A percentile compares a stretch with the other conserved stretches of the same genome.
Conservation (phyloP, 2,113 vertebrate genomes). For the Hippocampus guttulatus region DNA sequence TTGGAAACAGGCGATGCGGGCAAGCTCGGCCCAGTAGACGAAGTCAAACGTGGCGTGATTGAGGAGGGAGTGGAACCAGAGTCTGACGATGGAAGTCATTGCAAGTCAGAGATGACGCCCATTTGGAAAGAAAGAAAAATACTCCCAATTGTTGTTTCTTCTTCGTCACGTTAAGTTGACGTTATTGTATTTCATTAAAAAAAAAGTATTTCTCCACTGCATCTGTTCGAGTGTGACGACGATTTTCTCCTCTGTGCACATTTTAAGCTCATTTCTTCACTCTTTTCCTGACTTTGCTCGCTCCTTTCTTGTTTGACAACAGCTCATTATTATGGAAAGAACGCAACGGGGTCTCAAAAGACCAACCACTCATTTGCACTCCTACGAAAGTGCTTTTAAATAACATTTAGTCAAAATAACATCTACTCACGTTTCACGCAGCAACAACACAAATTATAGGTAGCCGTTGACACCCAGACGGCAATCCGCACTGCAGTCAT, state of each 20-base stretch:
- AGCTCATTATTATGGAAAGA: slow-evolving; percentile 56
- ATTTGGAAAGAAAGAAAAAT: not conserved
- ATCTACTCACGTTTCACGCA: not conserved
- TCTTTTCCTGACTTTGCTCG: slow-evolving; percentile 21
- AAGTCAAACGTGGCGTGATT: slow-evolving; percentile 63
- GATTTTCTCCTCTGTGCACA: slow-evolving; percentile 1
- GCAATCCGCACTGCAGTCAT: not conserved
- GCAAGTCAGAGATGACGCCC: slow-evolving; percentile 30
- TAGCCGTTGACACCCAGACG: too few relatives aligned
- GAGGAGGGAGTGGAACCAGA: not conserved
- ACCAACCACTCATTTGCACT: slow-evolving; percentile 6
- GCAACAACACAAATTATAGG: not conserved
- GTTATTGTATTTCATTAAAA: too few relatives aligned
- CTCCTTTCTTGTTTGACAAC: slow-evolving; percentile 43
- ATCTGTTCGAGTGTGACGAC: not conserved
- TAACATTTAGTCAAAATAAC: not conserved
- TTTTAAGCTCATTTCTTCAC: slow-evolving; percentile 19
- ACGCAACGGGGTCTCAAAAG: slow-evolving; percentile 38
- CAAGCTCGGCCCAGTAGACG: slow-evolving; percentile 8
- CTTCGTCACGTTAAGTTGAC: not conserved
- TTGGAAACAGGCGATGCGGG: not conserved
- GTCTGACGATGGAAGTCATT: not conserved
- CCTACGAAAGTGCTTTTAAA: not conserved
- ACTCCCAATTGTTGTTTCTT: not conserved
- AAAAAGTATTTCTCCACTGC: not conserved